phyloP scores from a whole-genome alignment of 2,797 vertebrate genomes.

The Crypturellus tataupa region DNA sequence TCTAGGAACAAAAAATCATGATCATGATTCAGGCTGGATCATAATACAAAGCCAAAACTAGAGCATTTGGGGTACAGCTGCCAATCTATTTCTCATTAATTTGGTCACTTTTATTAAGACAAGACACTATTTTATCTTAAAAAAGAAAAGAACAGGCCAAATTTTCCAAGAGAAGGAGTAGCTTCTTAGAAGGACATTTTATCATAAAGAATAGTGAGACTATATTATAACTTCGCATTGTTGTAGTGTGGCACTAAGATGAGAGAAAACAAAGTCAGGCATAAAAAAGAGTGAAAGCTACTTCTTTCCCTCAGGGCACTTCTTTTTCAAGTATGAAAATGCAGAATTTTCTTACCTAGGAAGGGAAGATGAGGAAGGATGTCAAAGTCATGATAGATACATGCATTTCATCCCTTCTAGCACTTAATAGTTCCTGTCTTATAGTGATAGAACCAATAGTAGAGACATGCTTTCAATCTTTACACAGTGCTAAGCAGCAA shows the following conservation, averaged over 20 bases:
- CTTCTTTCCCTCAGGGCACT: neutral
- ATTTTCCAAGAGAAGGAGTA: neutral
- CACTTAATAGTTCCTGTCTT: neutral
- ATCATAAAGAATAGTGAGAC: neutral
- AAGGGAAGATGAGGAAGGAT: neutral
- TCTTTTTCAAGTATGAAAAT: neutral
- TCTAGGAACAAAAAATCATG: neutral
- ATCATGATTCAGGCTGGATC: neutral
- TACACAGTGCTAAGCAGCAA: neutral
- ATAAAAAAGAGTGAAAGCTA: neutral
- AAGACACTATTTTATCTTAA: neutral
- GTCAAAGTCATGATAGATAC: neutral
- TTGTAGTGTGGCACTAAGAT: neutral
- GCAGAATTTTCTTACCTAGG: neutral
- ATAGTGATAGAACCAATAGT: neutral
- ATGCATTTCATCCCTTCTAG: neutral
- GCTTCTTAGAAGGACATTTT: neutral
- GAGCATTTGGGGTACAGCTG: neutral
- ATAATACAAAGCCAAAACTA: neutral
- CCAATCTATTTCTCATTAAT: neutral
- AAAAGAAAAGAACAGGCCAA: accelerated
- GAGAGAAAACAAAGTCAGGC: accelerated
- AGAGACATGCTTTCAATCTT: neutral
- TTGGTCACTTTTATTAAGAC: neutral
- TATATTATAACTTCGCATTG: neutral